These are phyloP conservation scores for Oreochromis aureus DNA, from an alignment of 2,113 vertebrate genomes.

Conservation along the genomic window DNA sequence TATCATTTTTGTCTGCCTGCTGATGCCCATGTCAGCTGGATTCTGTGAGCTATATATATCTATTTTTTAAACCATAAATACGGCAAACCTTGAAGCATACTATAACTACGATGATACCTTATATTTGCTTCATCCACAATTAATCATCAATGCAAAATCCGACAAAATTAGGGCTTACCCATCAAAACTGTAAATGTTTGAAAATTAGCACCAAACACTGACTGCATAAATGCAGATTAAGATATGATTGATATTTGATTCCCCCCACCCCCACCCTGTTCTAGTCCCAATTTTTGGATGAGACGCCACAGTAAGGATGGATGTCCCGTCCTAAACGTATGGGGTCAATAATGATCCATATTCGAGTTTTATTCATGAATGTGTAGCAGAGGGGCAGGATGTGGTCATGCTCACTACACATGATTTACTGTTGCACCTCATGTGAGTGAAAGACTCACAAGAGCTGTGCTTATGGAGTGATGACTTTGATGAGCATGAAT, in stretches of 20 bases:
- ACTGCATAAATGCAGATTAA: background rate
- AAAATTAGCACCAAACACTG: background rate
- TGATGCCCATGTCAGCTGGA: background rate
- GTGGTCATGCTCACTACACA: constrained; percentile 3
- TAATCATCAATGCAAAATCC: background rate
- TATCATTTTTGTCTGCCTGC: background rate
- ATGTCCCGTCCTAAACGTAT: background rate
- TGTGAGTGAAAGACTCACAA: background rate
- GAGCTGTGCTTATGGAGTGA: background rate
- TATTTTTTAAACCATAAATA: background rate
- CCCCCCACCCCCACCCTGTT: background rate
- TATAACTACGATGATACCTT: background rate
- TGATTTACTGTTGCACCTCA: constrained; percentile 10
- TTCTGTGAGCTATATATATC: background rate
- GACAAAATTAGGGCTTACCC: background rate
- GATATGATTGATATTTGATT: background rate
- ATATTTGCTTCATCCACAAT: background rate
- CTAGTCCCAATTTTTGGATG: background rate
- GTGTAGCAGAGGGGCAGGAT: background rate
- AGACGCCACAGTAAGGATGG: background rate
- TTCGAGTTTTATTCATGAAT: constrained; percentile 29
- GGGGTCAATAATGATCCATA: background rate
- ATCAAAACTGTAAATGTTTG: background rate
- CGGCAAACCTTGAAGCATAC: rapidly evolving
- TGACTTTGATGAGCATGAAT: constrained; percentile 11